A percentile compares a stretch with the other conserved stretches of the same genome.
phyloP scores from a whole-genome alignment of 2,113 vertebrate species.

The Jaculus jaculus region DNA sequence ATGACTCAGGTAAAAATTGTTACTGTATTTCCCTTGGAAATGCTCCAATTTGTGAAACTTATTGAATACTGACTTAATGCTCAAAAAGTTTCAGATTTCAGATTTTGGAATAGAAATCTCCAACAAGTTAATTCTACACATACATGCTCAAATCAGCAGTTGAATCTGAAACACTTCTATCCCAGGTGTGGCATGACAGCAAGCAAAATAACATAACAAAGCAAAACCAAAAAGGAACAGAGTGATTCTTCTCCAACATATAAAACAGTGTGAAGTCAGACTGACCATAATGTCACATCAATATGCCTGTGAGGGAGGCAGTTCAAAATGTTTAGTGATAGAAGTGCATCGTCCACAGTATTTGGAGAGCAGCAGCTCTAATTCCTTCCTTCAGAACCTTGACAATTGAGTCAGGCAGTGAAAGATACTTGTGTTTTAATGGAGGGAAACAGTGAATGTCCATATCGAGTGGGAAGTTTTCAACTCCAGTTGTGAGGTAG shows the following conservation, averaged over 20 bases:
- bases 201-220: too few species aligned
- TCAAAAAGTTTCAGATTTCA: not conserved
- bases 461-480: not conserved
- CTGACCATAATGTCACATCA: not conserved
- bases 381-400: not conserved
- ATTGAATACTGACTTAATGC: not conserved
- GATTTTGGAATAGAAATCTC: not conserved
- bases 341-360: not conserved
- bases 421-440: not conserved
- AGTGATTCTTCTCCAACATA: too few species aligned
- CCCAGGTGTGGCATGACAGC: too few species aligned
- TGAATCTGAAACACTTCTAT: not conserved
- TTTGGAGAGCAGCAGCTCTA: not conserved
- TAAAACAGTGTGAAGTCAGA: too few species aligned
- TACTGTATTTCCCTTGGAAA: not conserved
- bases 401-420: not conserved
- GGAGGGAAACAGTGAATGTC: not conserved
- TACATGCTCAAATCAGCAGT: not conserved
- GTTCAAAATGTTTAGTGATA: not conserved
- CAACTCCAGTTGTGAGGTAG: not conserved
- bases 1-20: not conserved
- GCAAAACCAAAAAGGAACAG: too few species aligned
- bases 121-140: not conserved
- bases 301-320: not conserved
- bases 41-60: not conserved